Base-by-base conservation (phyloP, 2,888 invertebrate genomes). In the Ormyrus nitidulus region DNA sequence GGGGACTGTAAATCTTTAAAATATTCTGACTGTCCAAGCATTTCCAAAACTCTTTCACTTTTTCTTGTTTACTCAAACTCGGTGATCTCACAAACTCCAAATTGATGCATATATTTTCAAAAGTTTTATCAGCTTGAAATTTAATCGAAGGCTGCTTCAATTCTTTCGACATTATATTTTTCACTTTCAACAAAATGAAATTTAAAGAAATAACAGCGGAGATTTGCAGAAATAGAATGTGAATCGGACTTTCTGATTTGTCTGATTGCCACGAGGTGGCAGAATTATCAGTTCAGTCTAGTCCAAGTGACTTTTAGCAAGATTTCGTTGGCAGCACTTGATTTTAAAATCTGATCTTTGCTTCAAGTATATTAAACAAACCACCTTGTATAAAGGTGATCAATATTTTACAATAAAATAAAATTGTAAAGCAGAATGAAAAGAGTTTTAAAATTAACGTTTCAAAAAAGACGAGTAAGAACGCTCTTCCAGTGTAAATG, bases 1-100 rank as follows among this genome's bases (percentile, higher is more conserved):
- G 19, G 19, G 19, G 19, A 19, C 19, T 19, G 19, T 19, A 19
- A 19, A 19, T 19, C 56, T 81, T 68, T 10, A 87, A 46, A 9
- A 70, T 49, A 6, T 73, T 66, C 44, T 82, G 78, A 6, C 65
- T 10, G 4, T 85, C 84, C n/a, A 86, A 13, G n/a, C 83, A 85
- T n/a, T 83, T 82, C 86, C 86, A 87, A 56, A 87, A 85, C 0
- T 83, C 80, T 61, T 77, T 84, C 9, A 83, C 72, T 65, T 87
- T 79, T 8, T n/a, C 51, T 66, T 79, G 49, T 13, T 79, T 65
- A 9, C 70, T 58, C 10, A 10, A 1, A 61, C 73, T 77, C 49
- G 48, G 1, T 9, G 71, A 44, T 56, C 66, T 73, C 0, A n/a
- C 10, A 56, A 81, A 81, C 8, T 81, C 78, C 9, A 81, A 13